Evolutionary conservation across 2,888 invertebrate species (phyloP).

Genomic region (Pterostichus madidus): DNA sequence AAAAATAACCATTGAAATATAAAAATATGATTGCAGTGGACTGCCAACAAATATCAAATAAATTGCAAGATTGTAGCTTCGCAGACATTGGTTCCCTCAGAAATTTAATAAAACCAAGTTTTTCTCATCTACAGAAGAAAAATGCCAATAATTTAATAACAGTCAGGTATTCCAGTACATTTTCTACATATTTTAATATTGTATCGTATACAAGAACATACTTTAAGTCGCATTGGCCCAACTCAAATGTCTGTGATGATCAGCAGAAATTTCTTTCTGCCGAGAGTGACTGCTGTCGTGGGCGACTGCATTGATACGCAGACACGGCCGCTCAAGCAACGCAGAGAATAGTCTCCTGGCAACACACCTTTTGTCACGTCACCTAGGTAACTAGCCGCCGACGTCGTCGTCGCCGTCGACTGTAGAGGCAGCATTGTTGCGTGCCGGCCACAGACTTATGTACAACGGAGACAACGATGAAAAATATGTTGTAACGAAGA

Average conservation of each 20-base stretch:
- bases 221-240: slow-evolving; percentile 71
- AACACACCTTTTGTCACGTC: slow-evolving; percentile 77
- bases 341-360: slow-evolving; percentile 76
- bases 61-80: slow-evolving; percentile 22
- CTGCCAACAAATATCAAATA: slow-evolving; percentile 27
- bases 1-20: too few relatives aligned
- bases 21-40: neutral
- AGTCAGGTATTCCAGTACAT: slow-evolving; percentile 71
- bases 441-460: neutral
- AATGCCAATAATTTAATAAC: slow-evolving; percentile 75
- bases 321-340: slow-evolving; percentile 71
- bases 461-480: neutral
- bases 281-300: slow-evolving; percentile 3
- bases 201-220: slow-evolving; percentile 72
- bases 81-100: neutral
- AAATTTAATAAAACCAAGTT: slow-evolving; percentile 56
- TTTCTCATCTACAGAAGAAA: slow-evolving; percentile 47
- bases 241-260: slow-evolving; percentile 67
- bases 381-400: slow-evolving; percentile 75
- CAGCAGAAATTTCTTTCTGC: slow-evolving; percentile 16
- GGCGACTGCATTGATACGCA: slow-evolving; percentile 72
- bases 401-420: neutral
- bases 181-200: slow-evolving; percentile 73
- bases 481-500: neutral
- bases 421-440: slow-evolving; percentile 15